phyloP scores from a whole-genome alignment of 1,140 invertebrate species.

The Cryptotermes secundus region DNA sequence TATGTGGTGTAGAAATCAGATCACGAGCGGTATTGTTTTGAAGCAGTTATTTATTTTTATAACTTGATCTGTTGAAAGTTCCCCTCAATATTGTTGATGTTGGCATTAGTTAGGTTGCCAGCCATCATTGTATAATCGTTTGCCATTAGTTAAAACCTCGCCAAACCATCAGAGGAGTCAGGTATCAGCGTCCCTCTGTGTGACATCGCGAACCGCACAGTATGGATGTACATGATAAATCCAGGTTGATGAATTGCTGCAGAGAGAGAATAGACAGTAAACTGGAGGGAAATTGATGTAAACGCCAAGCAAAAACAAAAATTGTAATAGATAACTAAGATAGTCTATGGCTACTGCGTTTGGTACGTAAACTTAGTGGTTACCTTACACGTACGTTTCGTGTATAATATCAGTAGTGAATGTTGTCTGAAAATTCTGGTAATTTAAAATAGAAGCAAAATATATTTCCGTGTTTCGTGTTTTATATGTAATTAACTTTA shows the following conservation, averaged over 20 bases:
- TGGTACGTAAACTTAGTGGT: not conserved
- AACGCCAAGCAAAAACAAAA: not conserved
- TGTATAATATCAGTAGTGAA: not conserved
- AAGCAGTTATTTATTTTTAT: not conserved
- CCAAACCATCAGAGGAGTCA: conserved; percentile 9
- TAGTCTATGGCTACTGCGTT: not conserved
- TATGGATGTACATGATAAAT: not conserved
- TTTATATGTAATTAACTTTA: too few relatives aligned
- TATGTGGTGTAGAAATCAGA: not conserved
- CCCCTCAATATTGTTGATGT: not conserved
- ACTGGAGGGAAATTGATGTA: not conserved
- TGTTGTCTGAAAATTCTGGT: not conserved
- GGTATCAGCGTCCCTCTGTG: not conserved
- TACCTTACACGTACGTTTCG: not conserved
- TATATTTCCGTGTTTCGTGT: too few relatives aligned
- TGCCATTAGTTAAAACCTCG: conserved; percentile 4
- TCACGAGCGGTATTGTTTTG: not conserved
- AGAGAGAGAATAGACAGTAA: conserved; percentile 10
- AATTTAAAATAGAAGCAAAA: not conserved
- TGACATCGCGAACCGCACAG: not conserved
- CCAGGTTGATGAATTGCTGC: conserved; percentile 1
- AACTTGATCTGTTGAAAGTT: not conserved
- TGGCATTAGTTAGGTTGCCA: not conserved
- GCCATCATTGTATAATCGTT: not conserved
- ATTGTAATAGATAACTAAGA: not conserved